phyloP scores from a whole-genome alignment of 2,113 vertebrate genomes.

The Promerops cafer region DNA sequence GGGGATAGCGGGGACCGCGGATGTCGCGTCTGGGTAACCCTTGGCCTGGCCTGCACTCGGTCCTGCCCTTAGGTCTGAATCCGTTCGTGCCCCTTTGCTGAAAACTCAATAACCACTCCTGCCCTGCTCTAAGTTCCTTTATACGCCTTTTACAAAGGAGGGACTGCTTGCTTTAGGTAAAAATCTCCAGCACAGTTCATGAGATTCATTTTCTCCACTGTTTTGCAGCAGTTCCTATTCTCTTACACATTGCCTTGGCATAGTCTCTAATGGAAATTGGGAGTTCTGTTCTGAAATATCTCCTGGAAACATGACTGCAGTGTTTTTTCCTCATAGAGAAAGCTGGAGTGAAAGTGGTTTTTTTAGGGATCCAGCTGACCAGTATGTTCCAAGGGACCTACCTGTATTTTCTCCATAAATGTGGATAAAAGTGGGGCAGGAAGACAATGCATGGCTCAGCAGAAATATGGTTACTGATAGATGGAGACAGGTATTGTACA shows the following conservation, averaged over 20 bases:
- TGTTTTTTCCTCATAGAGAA: neutral
- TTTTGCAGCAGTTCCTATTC: neutral
- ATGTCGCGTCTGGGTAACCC: neutral
- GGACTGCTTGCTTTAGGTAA: neutral
- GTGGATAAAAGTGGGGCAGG: neutral
- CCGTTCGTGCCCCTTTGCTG: neutral
- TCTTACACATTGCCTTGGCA: neutral
- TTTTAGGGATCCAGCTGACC: neutral
- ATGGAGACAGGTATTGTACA: neutral
- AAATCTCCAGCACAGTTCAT: neutral
- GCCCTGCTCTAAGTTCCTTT: neutral
- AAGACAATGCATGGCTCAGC: neutral
- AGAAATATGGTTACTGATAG: neutral
- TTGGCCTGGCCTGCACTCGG: rapidly evolving
- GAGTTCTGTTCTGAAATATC: neutral
- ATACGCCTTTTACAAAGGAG: neutral
- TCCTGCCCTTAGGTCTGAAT: neutral
- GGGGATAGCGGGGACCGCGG: neutral
- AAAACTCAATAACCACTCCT: rapidly evolving
- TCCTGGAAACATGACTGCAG: neutral
- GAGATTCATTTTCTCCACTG: neutral
- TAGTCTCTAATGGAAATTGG: neutral
- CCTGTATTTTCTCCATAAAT: neutral
- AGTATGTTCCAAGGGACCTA: neutral
- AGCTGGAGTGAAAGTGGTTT: neutral